Base-by-base conservation (phyloP, 2,888 invertebrate genomes). In the Oasisia sp. region DNA sequence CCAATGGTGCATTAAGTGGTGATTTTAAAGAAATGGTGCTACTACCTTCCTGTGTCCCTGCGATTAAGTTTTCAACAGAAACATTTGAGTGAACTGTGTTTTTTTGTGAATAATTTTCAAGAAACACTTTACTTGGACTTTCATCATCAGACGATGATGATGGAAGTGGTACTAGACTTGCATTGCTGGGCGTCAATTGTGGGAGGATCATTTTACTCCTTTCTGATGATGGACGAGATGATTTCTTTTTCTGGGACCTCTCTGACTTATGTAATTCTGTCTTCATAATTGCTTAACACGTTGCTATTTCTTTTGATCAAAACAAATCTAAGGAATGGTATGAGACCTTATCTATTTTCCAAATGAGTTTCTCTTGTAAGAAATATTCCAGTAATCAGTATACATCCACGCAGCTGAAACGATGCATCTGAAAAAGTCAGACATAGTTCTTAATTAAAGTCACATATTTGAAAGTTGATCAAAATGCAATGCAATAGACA, bases 231-330 rank as follows among this genome's bases (percentile, higher is more conserved):
- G 7, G 74, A 74, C n/a, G 74, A 74, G 74, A 74, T n/a, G 74
- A 74, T 74, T 74, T 74, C 74, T 74, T 74, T 27, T 74, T 74
- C 74, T 74, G 74, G 74, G n/a, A 74, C 27, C 74, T 74, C 74
- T 27, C 74, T 74, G 74, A 74, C 27, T 74, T 74, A 19, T 74
- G 74, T 74, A 74, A 27, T 74, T 74, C 74, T 27, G 14, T 74
- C 27, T 74, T 74, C 74, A 74, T 74, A 74, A 19, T 74, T 74
- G 74, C 27, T 74, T 19, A 74, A 74, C 27, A n/a, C 0, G 9
- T 50, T 50, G 50, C 50, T 50, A 50, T 50, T 50, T 50, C 50
- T 50, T 50, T 50, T 50, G 50, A 50, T 8, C 9, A 50, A 50
- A 50, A 12, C 50, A 50, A 50, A 14, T 50, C 50, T 50, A 14